These are phyloP conservation scores for Nymphalis polychloros DNA, from an alignment of 2,888 invertebrate genomes.

Conservation along the genomic window DNA sequence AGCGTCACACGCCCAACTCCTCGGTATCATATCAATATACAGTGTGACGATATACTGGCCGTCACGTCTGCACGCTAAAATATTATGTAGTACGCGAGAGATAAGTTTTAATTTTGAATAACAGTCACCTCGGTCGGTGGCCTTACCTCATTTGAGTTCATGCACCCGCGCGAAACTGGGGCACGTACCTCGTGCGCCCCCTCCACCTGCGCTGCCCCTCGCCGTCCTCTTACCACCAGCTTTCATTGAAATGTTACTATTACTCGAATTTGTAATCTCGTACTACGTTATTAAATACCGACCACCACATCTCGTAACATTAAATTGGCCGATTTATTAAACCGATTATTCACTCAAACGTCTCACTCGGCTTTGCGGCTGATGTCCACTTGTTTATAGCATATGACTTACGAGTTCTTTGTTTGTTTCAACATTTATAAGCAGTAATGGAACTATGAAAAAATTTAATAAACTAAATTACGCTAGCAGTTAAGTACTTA, in stretches of 20 bases:
- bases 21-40: constrained; percentile 73
- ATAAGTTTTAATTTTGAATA: constrained; percentile 63
- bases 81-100: constrained; percentile 45
- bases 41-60: constrained; percentile 71
- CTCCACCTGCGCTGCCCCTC: constrained; percentile 48
- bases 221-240: constrained; percentile 69
- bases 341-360: constrained; percentile 28
- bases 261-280: constrained; percentile 54
- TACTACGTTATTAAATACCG: constrained; percentile 43
- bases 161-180: constrained; percentile 81
- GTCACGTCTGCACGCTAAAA: constrained; percentile 47
- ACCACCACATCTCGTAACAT: constrained; percentile 37
- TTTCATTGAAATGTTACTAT: constrained; percentile 76
- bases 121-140: constrained; percentile 72
- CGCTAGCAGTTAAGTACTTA: background rate
- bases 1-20: constrained; percentile 71
- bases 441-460: background rate
- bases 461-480: background rate
- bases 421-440: background rate
- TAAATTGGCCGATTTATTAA: constrained; percentile 39
- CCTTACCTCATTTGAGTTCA: constrained; percentile 82
- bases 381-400: background rate
- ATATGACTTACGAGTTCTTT: background rate
- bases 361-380: background rate
- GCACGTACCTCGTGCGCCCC: constrained; percentile 73